Base-by-base conservation (phyloP, 1,140 invertebrate genomes). In the Temnothorax longispinosus region DNA sequence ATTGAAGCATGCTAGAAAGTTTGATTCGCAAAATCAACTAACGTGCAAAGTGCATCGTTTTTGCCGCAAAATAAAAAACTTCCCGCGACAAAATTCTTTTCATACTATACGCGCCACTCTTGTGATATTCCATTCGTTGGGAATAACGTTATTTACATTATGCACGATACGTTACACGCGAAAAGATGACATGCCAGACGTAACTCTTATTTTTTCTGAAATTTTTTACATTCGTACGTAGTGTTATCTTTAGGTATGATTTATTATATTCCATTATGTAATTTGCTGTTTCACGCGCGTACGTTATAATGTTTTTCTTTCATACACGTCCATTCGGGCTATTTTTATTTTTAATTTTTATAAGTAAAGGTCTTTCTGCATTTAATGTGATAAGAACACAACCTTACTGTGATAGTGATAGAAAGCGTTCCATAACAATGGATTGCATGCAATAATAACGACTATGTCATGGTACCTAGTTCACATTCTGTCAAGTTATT, bases 1-100 rank as follows among this genome's bases (percentile, higher is more conserved):
- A 44, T 58, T 69, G 32, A 60, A 64, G 62, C 75, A 47, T 50
- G 3, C 15, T 11, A n/a, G 7, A 44, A 38, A 38, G 35, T 86
- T 52, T 64, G 13, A 64, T 62, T 62, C 15, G 47, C 21, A 41
- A 75, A 62, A 75, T 64, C 38, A 85, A 85, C 52, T 32, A 21
- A 50, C 5, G 27, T 13, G 21, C 15, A 47, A 32, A 11, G 58
- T 41, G 21, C 44, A 21, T 3, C 18, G 50, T 54, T 38, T 32
- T 58, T 47, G n/a, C 8, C 10, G 56, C 13, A 35, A 85, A 75
- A 44, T 76, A 38, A 58, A 84, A 58, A 13, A 15, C 15, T 32
- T 71, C 13, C 5, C 7, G 58, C 21, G 62, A 75, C 76, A 35
- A 27, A 38, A 64, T 75, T 32, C 56, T 38, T 62, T 35, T 13